These are phyloP conservation scores for Tetragonula clypearis DNA, from an alignment of 1,140 invertebrate species.

Conservation along the genomic window DNA sequence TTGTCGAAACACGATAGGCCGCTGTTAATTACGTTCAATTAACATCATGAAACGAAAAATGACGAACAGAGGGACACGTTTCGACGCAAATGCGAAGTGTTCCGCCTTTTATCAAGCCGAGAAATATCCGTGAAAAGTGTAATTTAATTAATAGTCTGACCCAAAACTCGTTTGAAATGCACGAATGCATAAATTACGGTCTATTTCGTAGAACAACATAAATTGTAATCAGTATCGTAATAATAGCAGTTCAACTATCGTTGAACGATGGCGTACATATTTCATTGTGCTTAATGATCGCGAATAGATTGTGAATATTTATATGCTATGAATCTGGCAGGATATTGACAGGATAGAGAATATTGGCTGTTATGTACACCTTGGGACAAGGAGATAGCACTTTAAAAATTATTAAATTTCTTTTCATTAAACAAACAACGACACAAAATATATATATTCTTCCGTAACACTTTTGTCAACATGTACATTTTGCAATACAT, in stretches of 20 bases:
- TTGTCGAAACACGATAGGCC: background rate
- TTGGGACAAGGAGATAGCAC: no score
- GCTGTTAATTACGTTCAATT: slow-evolving; percentile 56
- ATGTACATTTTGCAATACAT: no score
- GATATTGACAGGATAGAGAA: background rate
- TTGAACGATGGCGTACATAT: slow-evolving; percentile 5
- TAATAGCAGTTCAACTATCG: slow-evolving; percentile 16
- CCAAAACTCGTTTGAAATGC: background rate
- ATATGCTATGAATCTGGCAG: background rate
- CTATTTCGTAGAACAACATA: background rate
- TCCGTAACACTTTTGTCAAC: no score
- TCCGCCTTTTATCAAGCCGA: background rate
- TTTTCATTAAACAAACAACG: no score
- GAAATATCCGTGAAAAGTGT: slow-evolving; percentile 13
- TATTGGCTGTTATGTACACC: background rate
- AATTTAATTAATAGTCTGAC: slow-evolving; percentile 42
- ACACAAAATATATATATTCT: no score
- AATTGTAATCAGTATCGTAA: slow-evolving; percentile 34
- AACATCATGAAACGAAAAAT: slow-evolving; percentile 12
- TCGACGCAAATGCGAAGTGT: background rate
- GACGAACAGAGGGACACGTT: background rate
- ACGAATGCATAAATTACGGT: slow-evolving; percentile 21
- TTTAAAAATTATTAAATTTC: no score
- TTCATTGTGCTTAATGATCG: background rate
- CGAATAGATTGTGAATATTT: background rate